Evolutionary conservation across 2,797 vertebrate species (phyloP).

Genomic region (Lycodopsis pacificus): DNA sequence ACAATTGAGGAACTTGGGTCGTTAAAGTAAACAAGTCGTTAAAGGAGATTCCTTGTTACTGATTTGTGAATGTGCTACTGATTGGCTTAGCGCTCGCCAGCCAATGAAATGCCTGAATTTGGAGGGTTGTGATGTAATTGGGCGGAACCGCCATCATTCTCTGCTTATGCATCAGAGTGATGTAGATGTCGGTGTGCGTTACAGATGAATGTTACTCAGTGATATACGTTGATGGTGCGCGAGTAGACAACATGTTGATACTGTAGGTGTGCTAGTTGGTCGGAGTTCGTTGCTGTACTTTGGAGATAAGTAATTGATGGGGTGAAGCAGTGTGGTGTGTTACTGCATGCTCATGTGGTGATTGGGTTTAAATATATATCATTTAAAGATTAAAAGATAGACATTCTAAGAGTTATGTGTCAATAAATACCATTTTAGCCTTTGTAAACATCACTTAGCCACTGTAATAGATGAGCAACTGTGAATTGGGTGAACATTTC

Average conservation of each 20-base stretch:
- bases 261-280: slow-evolving; percentile 40
- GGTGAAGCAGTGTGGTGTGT: slow-evolving; percentile 47
- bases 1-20: slow-evolving; percentile 33
- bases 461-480: slow-evolving; percentile 35
- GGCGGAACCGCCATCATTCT: slow-evolving; percentile 48
- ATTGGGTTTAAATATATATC: slow-evolving; percentile 54
- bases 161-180: slow-evolving; percentile 32
- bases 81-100: slow-evolving; percentile 52
- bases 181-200: slow-evolving; percentile 45
- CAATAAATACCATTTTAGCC: slow-evolving; percentile 78
- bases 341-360: slow-evolving; percentile 48
- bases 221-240: slow-evolving; percentile 39
- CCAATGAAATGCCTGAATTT: slow-evolving; percentile 55
- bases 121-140: slow-evolving; percentile 38
- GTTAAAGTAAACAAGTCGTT: slow-evolving; percentile 21
- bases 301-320: slow-evolving; percentile 47
- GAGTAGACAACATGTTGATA: slow-evolving; percentile 42
- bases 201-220: slow-evolving; percentile 53
- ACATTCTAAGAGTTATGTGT: slow-evolving; percentile 75
- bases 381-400: slow-evolving; percentile 57
- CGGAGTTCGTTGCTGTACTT: slow-evolving; percentile 47
- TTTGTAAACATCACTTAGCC: slow-evolving; percentile 59
- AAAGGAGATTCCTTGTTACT: slow-evolving; percentile 60
- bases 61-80: slow-evolving; percentile 71
- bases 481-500: slow-evolving; percentile 53